phyloP scores from a whole-genome alignment of 2,888 invertebrate genomes.

The Tanypteryx hageni region DNA sequence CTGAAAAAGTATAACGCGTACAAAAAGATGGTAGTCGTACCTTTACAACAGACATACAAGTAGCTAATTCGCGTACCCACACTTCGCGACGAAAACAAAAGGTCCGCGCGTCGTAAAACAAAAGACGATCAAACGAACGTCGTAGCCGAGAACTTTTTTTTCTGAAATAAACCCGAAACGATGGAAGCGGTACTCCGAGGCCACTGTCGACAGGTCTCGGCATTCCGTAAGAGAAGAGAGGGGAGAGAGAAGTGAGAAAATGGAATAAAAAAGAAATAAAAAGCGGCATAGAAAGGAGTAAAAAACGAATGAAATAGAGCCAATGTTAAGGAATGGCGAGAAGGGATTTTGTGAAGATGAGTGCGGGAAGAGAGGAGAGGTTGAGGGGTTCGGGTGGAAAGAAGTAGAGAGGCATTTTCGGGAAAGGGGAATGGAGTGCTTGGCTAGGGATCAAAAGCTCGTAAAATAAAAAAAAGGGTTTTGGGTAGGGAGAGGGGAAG shows the following conservation, averaged over 20 bases:
- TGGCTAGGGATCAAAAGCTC: conserved; percentile 59
- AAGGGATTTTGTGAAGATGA: neutral
- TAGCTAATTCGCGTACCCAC: neutral
- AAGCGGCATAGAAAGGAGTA: neutral
- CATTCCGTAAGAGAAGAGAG: neutral
- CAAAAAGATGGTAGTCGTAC: neutral
- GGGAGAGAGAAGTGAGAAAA: neutral
- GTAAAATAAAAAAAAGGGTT: conserved; percentile 54
- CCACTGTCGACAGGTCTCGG: neutral
- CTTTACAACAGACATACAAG: neutral
- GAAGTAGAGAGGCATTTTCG: neutral
- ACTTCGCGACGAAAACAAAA: neutral
- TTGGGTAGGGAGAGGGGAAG: neutral
- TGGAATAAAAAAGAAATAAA: neutral
- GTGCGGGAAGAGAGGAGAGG: neutral
- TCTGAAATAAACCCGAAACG: neutral
- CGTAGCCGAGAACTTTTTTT: neutral
- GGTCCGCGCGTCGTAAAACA: neutral
- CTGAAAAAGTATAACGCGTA: neutral
- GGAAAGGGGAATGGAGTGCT: conserved; percentile 50
- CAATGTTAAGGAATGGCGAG: conserved; percentile 1
- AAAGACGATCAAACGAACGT: too few relatives aligned
- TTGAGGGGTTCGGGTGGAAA: neutral
- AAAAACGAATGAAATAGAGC: neutral
- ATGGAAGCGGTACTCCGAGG: neutral